Conservation (phyloP, 2,797 vertebrate species). For the Sebastolobus altivelis region DNA sequence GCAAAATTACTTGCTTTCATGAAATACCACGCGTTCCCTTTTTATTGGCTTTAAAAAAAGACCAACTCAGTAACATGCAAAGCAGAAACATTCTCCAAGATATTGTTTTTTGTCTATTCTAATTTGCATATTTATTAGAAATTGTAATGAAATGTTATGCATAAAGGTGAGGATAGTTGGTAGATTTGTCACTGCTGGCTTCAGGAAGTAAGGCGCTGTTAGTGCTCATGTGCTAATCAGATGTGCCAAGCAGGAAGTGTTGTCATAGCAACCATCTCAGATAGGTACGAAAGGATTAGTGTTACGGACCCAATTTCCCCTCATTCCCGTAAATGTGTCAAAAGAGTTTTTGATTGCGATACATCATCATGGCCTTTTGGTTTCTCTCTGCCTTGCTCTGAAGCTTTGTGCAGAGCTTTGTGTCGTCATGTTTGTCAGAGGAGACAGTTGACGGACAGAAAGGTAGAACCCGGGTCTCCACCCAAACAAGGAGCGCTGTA, state of each 20-base stretch:
- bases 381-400: neutral
- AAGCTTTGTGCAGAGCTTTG: constrained; percentile 1
- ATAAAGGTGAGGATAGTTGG: neutral
- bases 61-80: neutral
- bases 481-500: constrained; percentile 8
- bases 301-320: constrained; percentile 5
- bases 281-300: constrained; percentile 30
- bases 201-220: constrained; percentile 32
- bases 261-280: constrained; percentile 59
- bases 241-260: constrained; percentile 65
- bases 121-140: neutral
- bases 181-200: constrained; percentile 1
- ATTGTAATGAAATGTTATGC: neutral
- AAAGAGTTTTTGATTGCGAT: constrained; percentile 2
- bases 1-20: constrained; percentile 53
- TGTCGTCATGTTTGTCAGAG: constrained; percentile 7
- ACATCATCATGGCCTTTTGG: neutral
- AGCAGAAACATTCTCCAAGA: neutral
- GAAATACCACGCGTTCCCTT: constrained; percentile 50
- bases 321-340: constrained; percentile 16
- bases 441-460: constrained; percentile 8
- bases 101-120: neutral
- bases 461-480: constrained; percentile 30
- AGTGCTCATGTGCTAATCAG: constrained; percentile 42
- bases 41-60: constrained; percentile 22